A percentile compares a stretch with the other conserved stretches of the same genome.
Evolutionary conservation across 2,113 vertebrate species (phyloP).

Genomic region (Rana temporaria): DNA sequence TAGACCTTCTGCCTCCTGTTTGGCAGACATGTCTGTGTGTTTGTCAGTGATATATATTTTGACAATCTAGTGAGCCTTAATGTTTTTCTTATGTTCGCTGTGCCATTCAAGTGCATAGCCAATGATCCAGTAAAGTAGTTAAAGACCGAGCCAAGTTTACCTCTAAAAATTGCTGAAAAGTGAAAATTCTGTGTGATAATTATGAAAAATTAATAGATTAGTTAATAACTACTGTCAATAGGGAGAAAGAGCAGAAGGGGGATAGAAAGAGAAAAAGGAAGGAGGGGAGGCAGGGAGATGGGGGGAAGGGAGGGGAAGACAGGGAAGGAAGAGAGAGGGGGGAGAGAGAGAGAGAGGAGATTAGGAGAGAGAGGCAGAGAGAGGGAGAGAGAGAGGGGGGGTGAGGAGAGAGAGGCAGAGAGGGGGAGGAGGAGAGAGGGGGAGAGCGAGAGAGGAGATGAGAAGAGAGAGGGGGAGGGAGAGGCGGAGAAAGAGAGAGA

Average conservation of each 20-base stretch:
- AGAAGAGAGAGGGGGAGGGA: no score
- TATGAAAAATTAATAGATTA: slow-evolving; percentile 3
- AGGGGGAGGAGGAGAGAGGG: no score
- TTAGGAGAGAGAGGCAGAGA: no score
- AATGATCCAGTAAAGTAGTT: slow-evolving; percentile 54
- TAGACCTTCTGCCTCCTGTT: slow-evolving; percentile 50
- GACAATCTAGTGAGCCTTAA: slow-evolving; percentile 58
- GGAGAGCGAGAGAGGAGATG: no score
- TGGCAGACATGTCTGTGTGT: slow-evolving; percentile 46
- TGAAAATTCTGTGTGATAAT: not conserved
- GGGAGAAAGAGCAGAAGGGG: not conserved
- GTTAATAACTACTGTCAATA: not conserved
- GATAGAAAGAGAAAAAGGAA: no score
- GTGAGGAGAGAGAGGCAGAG: no score
- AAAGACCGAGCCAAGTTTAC: slow-evolving; percentile 18
- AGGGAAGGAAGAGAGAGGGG: no score
- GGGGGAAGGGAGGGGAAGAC: no score
- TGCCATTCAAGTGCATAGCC: slow-evolving; percentile 47
- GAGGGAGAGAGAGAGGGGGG: no score
- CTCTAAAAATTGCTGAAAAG: slow-evolving; percentile 24
- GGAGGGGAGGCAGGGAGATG: no score
- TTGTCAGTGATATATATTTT: slow-evolving; percentile 59
- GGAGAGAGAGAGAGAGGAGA: no score
- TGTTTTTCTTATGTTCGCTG: slow-evolving; percentile 51
- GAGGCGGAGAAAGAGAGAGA: no score